Evolutionary conservation across 35 echinoderm and acorn worm genomes (phyloP).

Genomic region (Apostichopus californicus): DNA sequence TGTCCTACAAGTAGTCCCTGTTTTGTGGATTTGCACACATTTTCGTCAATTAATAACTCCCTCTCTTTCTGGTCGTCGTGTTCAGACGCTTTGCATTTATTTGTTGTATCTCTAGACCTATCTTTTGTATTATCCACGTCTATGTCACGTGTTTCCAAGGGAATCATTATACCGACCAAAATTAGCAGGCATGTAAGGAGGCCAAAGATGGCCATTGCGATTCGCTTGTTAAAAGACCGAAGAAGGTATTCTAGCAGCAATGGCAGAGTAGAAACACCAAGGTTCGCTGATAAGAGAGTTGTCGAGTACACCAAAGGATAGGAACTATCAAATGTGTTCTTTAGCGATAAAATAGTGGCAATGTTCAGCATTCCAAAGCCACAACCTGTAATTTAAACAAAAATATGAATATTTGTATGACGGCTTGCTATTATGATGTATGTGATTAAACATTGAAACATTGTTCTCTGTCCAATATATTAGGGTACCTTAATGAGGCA

Average conservation of each 20-base stretch:
- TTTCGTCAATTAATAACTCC: not conserved
- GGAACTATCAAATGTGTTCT: slow-evolving; percentile 1
- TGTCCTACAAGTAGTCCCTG: not conserved
- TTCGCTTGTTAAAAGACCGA: not conserved
- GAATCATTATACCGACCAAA: not conserved
- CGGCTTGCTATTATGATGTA: too few species aligned
- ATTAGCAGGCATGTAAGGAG: not conserved
- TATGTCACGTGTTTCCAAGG: not conserved
- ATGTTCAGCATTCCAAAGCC: slow-evolving; percentile 39
- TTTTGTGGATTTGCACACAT: not conserved
- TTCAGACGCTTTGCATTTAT: not conserved
- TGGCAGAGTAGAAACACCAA: slow-evolving; percentile 6
- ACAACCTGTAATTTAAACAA: slow-evolving; percentile 3
- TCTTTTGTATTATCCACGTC: not conserved
- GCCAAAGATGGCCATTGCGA: not conserved
- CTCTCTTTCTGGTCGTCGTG: not conserved
- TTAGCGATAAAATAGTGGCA: slow-evolving; percentile 22
- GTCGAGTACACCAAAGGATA: not conserved
- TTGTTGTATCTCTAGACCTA: not conserved
- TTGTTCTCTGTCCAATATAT: not conserved
- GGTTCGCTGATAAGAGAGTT: not conserved
- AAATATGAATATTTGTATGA: not conserved
- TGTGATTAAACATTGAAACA: too few species aligned
- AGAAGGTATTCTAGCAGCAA: not conserved
- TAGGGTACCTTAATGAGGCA: too few species aligned